Evolutionary conservation across 2,888 invertebrate species (phyloP).

Genomic region (Heliconius sara): DNA sequence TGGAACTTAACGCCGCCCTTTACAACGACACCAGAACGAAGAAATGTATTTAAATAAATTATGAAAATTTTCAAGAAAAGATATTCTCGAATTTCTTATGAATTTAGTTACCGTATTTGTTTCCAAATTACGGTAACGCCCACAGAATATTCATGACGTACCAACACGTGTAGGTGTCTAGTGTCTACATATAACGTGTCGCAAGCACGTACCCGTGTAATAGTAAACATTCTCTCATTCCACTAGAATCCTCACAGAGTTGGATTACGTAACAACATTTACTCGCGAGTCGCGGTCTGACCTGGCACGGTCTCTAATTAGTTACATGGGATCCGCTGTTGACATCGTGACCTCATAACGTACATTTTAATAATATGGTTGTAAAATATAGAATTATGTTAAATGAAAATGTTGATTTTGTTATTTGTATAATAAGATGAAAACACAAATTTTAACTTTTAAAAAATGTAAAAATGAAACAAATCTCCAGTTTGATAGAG

Average conservation of each 20-base stretch:
- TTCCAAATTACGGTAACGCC: not conserved
- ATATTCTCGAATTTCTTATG: not conserved
- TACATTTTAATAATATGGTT: not conserved
- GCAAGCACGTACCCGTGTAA: not conserved
- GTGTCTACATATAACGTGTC: not conserved
- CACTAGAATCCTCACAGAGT: conserved; percentile 7
- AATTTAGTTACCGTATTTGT: not conserved
- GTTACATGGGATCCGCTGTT: conserved; percentile 9
- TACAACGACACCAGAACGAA: too few species aligned
- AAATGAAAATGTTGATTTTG: not conserved
- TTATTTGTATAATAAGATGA: too few species aligned
- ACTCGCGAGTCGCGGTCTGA: conserved; percentile 20
- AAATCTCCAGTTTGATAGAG: not conserved
- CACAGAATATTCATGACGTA: not conserved
- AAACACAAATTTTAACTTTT: too few species aligned
- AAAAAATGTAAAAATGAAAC: not conserved
- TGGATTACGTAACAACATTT: conserved; percentile 30
- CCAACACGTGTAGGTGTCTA: not conserved
- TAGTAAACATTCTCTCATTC: conserved; percentile 32
- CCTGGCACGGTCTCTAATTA: conserved; percentile 34
- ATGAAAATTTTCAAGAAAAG: too few species aligned
- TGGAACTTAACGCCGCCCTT: too few species aligned
- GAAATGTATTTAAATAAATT: too few species aligned
- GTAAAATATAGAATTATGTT: not conserved
- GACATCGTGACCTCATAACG: conserved; percentile 22